Conservation (phyloP, 2,888 invertebrate genomes). For the Cerceris ruficornis region DNA sequence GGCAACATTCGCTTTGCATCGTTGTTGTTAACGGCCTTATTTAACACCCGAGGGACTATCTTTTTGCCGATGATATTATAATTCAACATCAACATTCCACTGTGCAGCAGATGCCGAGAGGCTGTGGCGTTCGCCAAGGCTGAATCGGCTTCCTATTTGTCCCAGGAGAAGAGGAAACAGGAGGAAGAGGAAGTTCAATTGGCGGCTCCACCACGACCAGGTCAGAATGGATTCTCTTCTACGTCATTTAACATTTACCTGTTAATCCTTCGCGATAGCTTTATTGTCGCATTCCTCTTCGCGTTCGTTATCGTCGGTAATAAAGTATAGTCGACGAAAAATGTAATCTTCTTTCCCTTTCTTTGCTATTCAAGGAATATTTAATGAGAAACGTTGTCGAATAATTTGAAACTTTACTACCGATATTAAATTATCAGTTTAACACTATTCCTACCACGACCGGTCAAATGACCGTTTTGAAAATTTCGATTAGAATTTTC, state of each 20-base stretch:
- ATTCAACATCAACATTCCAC: conserved; percentile 61
- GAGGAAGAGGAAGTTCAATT: conserved; percentile 60
- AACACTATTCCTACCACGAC: no score
- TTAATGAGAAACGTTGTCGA: no score
- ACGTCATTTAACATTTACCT: not conserved
- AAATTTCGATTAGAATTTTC: no score
- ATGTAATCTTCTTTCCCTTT: not conserved
- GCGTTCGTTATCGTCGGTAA: no score
- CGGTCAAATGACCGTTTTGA: no score
- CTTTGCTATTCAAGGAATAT: conserved; percentile 6
- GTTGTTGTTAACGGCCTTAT: conserved; percentile 23
- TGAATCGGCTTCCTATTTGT: conserved; percentile 39
- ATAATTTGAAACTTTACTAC: no score
- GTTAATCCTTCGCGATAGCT: not conserved
- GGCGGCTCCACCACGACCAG: conserved; percentile 73
- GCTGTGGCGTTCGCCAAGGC: conserved; percentile 59
- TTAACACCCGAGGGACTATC: conserved; percentile 15
- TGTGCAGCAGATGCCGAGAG: conserved; percentile 69
- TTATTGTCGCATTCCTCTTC: not conserved
- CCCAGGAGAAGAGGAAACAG: conserved; percentile 34
- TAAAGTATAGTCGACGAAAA: no score
- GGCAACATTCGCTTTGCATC: conserved; percentile 30
- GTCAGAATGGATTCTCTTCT: conserved; percentile 45
- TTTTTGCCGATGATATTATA: conserved; percentile 47
- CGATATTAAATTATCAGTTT: no score